Percentiles rank a stretch among this genome's conserved stretches.
Evolutionary conservation across 2,888 invertebrate species (phyloP).

Genomic region (Hemistola chrysoprasaria): DNA sequence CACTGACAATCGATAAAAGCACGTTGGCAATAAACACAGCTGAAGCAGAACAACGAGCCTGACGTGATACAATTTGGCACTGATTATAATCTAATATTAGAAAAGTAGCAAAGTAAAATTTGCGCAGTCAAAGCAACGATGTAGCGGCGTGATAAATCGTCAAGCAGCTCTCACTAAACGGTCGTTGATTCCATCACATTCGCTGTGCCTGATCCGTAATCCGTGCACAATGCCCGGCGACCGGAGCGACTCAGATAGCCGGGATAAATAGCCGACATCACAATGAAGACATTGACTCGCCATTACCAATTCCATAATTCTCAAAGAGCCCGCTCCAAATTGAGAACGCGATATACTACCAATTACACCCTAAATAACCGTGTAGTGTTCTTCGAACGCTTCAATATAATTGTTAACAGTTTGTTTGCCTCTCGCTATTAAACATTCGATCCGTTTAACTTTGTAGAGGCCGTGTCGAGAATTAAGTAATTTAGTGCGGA

Average conservation of each 20-base stretch:
- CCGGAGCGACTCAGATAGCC: slow-evolving; percentile 21
- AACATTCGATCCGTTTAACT: slow-evolving; percentile 33
- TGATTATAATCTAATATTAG: slow-evolving; percentile 54
- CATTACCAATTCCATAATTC: slow-evolving; percentile 30
- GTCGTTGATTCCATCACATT: slow-evolving; percentile 45
- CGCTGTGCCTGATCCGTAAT: slow-evolving; percentile 21
- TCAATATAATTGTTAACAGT: slow-evolving; percentile 23
- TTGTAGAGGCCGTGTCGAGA: slow-evolving; percentile 21
- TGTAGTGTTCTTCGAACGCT: slow-evolving; percentile 10
- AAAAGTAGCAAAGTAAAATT: slow-evolving; percentile 45
- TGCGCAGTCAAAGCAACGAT: slow-evolving; percentile 47
- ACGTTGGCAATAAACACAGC: slow-evolving; percentile 26
- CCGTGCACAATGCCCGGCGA: slow-evolving; percentile 31
- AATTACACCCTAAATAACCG: slow-evolving; percentile 19
- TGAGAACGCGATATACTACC: slow-evolving; percentile 16
- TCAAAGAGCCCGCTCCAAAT: slow-evolving; percentile 12
- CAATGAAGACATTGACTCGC: slow-evolving; percentile 34
- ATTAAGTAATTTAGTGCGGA: slow-evolving; percentile 20
- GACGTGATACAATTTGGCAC: slow-evolving; percentile 53
- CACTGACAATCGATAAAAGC: slow-evolving; percentile 8
- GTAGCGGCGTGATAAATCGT: slow-evolving; percentile 43
- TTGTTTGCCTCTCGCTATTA: slow-evolving; percentile 29
- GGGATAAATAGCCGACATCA: slow-evolving; percentile 37
- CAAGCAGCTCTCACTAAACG: slow-evolving; percentile 44
- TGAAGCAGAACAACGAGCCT: slow-evolving; percentile 28